Evolutionary conservation across 2,797 vertebrate species (phyloP).

Genomic region (Discoglossus pictus): DNA sequence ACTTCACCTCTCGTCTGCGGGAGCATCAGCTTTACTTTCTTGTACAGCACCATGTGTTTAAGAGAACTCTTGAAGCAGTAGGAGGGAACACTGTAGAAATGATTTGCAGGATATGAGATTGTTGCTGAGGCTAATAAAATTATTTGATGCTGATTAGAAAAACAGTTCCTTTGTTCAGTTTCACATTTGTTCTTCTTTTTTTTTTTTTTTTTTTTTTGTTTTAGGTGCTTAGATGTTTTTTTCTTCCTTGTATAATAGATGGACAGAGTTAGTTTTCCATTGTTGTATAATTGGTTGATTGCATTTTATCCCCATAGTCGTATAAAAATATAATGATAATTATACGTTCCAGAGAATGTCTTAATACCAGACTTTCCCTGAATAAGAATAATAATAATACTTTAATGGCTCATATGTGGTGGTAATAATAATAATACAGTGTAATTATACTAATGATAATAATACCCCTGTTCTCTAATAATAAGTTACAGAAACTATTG

Average conservation of each 20-base stretch:
- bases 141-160: conserved; percentile 39
- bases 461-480: too few relatives aligned
- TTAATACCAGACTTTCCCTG: too few relatives aligned
- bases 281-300: conserved; percentile 6
- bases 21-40: conserved; percentile 32
- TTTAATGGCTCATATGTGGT: too few relatives aligned
- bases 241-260: neutral
- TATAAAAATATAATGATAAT: too few relatives aligned
- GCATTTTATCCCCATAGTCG: conserved; percentile 14
- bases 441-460: too few relatives aligned
- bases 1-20: conserved; percentile 12
- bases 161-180: conserved; percentile 18
- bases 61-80: conserved; percentile 43
- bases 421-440: too few relatives aligned
- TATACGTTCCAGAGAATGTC: too few relatives aligned
- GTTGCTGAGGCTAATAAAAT: conserved; percentile 38
- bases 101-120: conserved; percentile 48
- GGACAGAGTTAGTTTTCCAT: too few relatives aligned
- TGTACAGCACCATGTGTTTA: conserved; percentile 27
- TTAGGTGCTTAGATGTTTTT: neutral
- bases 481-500: too few relatives aligned
- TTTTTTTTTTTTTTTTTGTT: neutral
- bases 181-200: neutral
- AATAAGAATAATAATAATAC: too few relatives aligned
- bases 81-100: conserved; percentile 38